phyloP scores from a whole-genome alignment of 2,113 vertebrate species.

The Entelurus aequoreus region DNA sequence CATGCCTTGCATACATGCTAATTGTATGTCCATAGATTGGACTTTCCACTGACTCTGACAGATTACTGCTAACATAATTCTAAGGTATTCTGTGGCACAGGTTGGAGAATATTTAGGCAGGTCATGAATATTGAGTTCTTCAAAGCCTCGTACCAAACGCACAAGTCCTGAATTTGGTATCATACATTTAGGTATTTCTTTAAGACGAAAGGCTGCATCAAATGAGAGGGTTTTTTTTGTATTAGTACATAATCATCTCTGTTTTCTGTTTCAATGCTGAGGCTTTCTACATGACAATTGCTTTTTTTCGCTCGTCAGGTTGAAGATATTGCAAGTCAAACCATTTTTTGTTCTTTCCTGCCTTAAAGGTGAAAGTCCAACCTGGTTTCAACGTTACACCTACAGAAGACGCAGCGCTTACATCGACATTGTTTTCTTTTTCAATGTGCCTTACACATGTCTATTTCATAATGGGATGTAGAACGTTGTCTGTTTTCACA shows the following conservation, averaged over 20 bases:
- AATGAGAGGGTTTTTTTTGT: constrained; percentile 2
- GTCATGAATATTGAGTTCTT: not conserved
- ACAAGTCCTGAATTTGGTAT: not conserved
- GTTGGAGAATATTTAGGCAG: not conserved
- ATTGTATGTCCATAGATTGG: constrained; percentile 3
- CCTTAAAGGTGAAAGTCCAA: constrained; percentile 7
- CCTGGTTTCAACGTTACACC: constrained; percentile 1
- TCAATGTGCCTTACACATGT: not conserved
- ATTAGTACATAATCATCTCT: not conserved
- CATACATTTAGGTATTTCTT: constrained; percentile 1
- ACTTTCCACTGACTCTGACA: constrained; percentile 9
- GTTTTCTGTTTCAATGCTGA: not conserved
- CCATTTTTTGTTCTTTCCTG: constrained; percentile 19
- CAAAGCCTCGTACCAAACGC: not conserved
- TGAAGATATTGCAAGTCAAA: constrained; percentile 9
- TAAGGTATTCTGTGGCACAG: constrained; percentile 6
- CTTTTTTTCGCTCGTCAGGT: not conserved
- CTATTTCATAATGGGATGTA: not conserved
- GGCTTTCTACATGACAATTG: too few species aligned
- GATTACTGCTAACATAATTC: constrained; percentile 1
- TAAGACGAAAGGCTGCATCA: constrained; percentile 7
- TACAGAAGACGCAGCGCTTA: not conserved
- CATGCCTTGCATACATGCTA: not conserved
- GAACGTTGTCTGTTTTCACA: too few species aligned
- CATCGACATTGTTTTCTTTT: too few species aligned